These are phyloP conservation scores for Rhopalosiphum padi DNA, from an alignment of 1,140 invertebrate species.

Conservation along the genomic window DNA sequence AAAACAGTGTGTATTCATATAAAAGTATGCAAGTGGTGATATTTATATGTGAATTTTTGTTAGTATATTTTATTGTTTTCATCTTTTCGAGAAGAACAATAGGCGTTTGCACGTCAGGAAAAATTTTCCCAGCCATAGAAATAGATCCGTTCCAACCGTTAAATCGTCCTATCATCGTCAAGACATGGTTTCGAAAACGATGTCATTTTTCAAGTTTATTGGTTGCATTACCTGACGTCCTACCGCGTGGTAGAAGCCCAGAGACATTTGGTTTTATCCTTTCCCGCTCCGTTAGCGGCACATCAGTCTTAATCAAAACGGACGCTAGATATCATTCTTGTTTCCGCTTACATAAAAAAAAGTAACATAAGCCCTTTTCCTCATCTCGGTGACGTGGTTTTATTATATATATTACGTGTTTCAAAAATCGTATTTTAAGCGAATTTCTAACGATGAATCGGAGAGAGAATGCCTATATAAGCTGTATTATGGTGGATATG, in stretches of 20 bases:
- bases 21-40: not conserved
- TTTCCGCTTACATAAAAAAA: not conserved
- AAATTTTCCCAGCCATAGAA: not conserved
- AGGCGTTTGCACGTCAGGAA: not conserved
- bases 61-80: not conserved
- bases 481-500: not conserved
- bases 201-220: slow-evolving; percentile 51
- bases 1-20: not conserved
- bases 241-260: not conserved
- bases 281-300: not conserved
- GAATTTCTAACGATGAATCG: not conserved
- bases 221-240: slow-evolving; percentile 35
- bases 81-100: not conserved
- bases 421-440: not conserved
- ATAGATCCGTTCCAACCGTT: not conserved
- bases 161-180: slow-evolving; percentile 28
- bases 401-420: not conserved
- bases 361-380: not conserved
- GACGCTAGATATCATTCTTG: slow-evolving; percentile 20
- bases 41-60: not conserved
- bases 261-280: slow-evolving; percentile 31
- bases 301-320: slow-evolving; percentile 44
- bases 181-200: slow-evolving; percentile 29
- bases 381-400: not conserved
- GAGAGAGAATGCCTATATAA: not conserved